Base-by-base conservation (phyloP, 2,797 vertebrate species). In the Brachymystax lenok region DNA sequence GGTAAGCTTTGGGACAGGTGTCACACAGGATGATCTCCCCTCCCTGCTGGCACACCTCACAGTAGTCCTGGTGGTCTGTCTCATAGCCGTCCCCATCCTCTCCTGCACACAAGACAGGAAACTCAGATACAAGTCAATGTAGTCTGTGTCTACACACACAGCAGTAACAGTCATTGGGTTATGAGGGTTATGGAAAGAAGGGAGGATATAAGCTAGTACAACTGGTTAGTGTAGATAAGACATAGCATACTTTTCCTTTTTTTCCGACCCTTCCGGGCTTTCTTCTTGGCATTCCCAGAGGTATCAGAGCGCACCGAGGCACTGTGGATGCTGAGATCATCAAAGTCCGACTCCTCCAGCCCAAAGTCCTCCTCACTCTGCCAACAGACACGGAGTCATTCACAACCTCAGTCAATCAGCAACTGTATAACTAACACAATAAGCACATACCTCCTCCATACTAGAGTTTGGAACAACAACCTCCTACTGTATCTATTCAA, bases 11-110 rank as follows among this genome's bases (percentile, higher is more conserved):
- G 7, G 98, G 98, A 52, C 98, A 99, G 13, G 97, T 99, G 94
- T 99, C 98, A 0, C 98, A 99, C 83, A 99, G 92, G 90, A 99
- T 99, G 87, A 99, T 99, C 90, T 99, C 98, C 5, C 98, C 98
- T 0, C 98, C 98, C 90, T 99, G 98, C 90, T 99, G 97, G 92
- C 98, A 99, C 84, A 99, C 98, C 91, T 99, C 98, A 0, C 98
- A 99, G 94, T 99, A 99, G 91, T 99, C 98, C 94, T 99, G 98
- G 90, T 99, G 98, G 90, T 99, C 98, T 0, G 98, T 99, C 94
- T 99, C 98, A 0, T 99, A 99, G 2, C 98, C 98, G 0, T 99
- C 98, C 0, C 97, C 98, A 0, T 99, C 98, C 69, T 98, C 97
- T 3, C 92, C 98, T 98, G 89, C 3, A n/a, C 68, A 73, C 27